Evolutionary conservation across 1,140 invertebrate genomes (phyloP), one percentile per base, ranked within the genome.

Genomic region (Asobara japonica): DNA sequence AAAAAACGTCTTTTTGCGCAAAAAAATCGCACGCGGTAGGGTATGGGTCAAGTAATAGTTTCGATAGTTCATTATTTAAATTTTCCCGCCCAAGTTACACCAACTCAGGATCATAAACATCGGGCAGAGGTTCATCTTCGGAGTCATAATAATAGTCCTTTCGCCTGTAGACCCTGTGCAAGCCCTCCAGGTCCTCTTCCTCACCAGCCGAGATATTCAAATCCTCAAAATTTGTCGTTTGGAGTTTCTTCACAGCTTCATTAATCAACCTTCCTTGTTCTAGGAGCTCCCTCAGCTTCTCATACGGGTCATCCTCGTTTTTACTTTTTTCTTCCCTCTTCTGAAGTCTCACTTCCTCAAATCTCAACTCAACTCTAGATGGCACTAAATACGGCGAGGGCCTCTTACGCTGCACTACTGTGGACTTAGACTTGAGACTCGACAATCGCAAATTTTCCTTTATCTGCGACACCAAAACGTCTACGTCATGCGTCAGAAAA

Each of bases 391-490:
- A 92, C 0, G 92, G 91, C 45, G 90, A 90, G n/a, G 89, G 87
- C 31, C 91, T 82, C 41, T 84, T 85, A 81, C 79, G 77, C 84
- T 81, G 64, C 81, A 11, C 77, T 67, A 83, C 74, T 77, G 80
- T 82, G 38, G 86, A 82, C 74, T 85, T 83, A 73, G 88, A 82
- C 79, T 88, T 79, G 78, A 88, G 76, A 25, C 80, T 11, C 16
- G 90, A 89, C 31, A 92, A 79, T n/a, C 90, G 84, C 13, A 93
- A 82, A 75, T 92, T 93, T 78, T 92, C 90, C 78, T 92, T 93
- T 61, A 93, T 92, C 81, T 92, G 91, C 22, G 91, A 89, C 22
- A 93, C 92, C 36, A 93, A 85, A 20, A 91, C 89, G 76, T 93
- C 92, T 62, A 93, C 89, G 79, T 91, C 90, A 66, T 84, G 82